These are phyloP conservation scores for Tethea ocularis DNA, from an alignment of 2,888 invertebrate genomes.

Conservation along the genomic window DNA sequence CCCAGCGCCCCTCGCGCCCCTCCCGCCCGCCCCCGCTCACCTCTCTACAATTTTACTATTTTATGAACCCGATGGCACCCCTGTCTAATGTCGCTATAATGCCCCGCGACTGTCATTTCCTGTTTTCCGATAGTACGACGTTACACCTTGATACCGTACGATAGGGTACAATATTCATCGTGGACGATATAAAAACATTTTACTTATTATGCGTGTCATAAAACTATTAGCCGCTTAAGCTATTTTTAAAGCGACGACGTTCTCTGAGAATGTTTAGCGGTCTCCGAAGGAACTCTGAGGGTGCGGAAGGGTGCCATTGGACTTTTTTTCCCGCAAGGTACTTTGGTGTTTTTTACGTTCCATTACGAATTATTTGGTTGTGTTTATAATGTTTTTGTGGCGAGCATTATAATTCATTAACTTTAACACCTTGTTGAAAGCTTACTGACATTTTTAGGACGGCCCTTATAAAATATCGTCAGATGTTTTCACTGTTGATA, in stretches of 20 bases:
- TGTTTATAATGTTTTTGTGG: conserved; percentile 63
- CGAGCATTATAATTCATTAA: conserved; percentile 74
- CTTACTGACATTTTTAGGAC: background rate
- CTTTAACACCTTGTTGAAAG: conserved; percentile 72
- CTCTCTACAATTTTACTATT: conserved; percentile 66
- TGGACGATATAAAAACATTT: conserved; percentile 35
- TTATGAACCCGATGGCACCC: conserved; percentile 71
- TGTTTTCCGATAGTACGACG: conserved; percentile 29
- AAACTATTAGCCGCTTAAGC: conserved; percentile 83
- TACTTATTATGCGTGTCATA: conserved; percentile 80
- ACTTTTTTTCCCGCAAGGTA: conserved; percentile 59
- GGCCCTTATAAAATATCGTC: no score
- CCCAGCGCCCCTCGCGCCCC: conserved; percentile 55
- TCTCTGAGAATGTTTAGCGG: conserved; percentile 63
- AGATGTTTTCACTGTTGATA: no score
- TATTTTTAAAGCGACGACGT: conserved; percentile 76
- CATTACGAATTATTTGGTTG: conserved; percentile 74
- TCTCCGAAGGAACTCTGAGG: conserved; percentile 51
- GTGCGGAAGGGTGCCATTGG: conserved; percentile 70
- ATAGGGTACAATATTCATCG: conserved; percentile 53
- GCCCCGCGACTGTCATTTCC: conserved; percentile 74
- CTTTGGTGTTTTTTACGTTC: conserved; percentile 67
- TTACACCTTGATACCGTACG: conserved; percentile 44
- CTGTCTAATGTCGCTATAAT: conserved; percentile 74
- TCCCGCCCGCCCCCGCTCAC: conserved; percentile 44